Base-by-base conservation (phyloP, 2,888 invertebrate genomes). In the Caenorhabditis japonica region DNA sequence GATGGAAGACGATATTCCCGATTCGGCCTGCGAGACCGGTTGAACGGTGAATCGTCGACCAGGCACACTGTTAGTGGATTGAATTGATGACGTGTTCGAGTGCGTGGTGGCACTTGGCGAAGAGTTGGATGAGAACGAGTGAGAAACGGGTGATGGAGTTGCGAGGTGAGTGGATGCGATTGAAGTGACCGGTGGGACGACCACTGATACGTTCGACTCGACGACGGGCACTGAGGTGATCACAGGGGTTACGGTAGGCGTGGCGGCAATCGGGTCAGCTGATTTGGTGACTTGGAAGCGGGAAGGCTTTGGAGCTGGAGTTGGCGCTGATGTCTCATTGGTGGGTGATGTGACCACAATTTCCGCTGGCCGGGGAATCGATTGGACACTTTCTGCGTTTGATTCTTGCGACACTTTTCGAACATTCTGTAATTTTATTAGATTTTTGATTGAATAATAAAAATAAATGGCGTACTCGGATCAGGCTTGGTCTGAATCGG, bases 101-200 rank as follows among this genome's bases (percentile, higher is more conserved):
- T 79, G 77, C 12, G 79, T 69, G 4, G 76, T 77, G 30, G 77
- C 76, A 53, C 71, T 73, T n/a, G 79, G 79, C 3, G 79, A 79
- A 19, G 75, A 75, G 39, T 72, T 75, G 3, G 75, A 70, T 1
- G 79, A 79, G 1, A 79, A 21, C 15, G 76, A 75, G 23, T 76
- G 56, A 7, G 75, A 66, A 1, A 72, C 68, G 0, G 79, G 69
- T 8, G 76, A 69, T 10, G 74, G 76, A 1, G 72, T 55, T 1
- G 59, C 51, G 25, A 72, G 27, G 21, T 61, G 69, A n/a, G 43
- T 52, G 2, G 74, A 38, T 3, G 47, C 43, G 4, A 47, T 55
- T 13, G 60, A 33, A 33, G 44, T 62, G 33, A 55, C 56, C n/a
- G 68, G 33, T 44, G 62, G 56, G 3, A 56, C 52, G 19, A 60